Conservation (phyloP, 2,888 invertebrate genomes). For the Tineola bisselliella region DNA sequence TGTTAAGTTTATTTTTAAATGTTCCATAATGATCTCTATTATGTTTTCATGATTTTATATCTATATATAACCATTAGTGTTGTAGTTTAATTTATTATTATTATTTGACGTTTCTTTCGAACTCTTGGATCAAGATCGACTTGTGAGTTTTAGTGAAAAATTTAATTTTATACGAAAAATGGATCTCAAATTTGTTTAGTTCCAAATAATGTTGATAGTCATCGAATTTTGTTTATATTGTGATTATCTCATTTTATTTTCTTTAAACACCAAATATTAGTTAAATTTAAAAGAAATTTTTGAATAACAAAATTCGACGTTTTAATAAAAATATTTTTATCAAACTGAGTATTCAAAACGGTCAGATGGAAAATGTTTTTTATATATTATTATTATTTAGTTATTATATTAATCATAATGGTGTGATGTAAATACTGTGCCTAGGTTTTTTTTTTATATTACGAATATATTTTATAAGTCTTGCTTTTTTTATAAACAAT, state of each 20-base stretch:
- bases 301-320: slow-evolving; percentile 18
- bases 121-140: slow-evolving; percentile 2
- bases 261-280: slow-evolving; percentile 62
- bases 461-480: slow-evolving; percentile 12
- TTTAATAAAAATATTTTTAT: slow-evolving; percentile 14
- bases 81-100: slow-evolving; percentile 55
- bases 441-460: not conserved
- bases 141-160: slow-evolving; percentile 20
- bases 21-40: slow-evolving; percentile 62
- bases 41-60: slow-evolving; percentile 54
- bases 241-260: slow-evolving; percentile 33
- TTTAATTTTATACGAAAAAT: slow-evolving; percentile 30
- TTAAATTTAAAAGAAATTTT: slow-evolving; percentile 24
- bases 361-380: not conserved
- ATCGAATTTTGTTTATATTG: slow-evolving; percentile 33
- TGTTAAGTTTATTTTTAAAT: slow-evolving; percentile 58
- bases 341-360: slow-evolving; percentile 16
- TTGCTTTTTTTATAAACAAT: slow-evolving; percentile 16
- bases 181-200: slow-evolving; percentile 62
- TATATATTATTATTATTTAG: not conserved
- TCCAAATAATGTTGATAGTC: slow-evolving; percentile 62
- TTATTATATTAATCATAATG: not conserved
- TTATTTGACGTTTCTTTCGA: not conserved
- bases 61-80: slow-evolving; percentile 35
- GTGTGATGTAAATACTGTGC: slow-evolving; percentile 5